Conservation (phyloP, 2,888 invertebrate genomes). For the Arctia plantaginis region DNA sequence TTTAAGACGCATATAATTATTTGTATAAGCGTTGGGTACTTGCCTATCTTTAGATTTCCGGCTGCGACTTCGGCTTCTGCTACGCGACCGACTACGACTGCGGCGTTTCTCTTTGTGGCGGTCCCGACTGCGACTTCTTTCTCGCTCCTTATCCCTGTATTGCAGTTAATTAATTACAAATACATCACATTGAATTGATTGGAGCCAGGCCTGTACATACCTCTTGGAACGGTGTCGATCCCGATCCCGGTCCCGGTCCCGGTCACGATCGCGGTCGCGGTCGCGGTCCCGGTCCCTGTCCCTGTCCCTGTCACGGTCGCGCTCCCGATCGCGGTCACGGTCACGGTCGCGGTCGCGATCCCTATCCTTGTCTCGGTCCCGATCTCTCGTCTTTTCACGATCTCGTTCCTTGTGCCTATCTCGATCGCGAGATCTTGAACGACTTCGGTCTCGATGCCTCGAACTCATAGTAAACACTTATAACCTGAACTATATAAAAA, state of each 20-base stretch:
- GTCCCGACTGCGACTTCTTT: conserved; percentile 62
- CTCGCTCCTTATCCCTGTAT: conserved; percentile 76
- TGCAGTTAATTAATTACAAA: background rate
- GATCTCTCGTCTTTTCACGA: conserved; percentile 59
- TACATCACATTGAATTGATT: background rate
- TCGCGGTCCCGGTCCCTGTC: conserved; percentile 79
- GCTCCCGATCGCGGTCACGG: conserved; percentile 62
- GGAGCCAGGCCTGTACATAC: conserved; percentile 57
- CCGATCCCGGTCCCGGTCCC: conserved; percentile 58
- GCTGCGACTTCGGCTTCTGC: conserved; percentile 72
- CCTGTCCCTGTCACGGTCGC: conserved; percentile 64
- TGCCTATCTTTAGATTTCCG: conserved; percentile 83
- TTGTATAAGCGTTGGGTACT: conserved; percentile 3
- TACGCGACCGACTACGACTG: conserved; percentile 73
- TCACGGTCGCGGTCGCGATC: conserved; percentile 64
- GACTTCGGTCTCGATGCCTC: conserved; percentile 83
- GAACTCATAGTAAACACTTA: conserved; percentile 78
- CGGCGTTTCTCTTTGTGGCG: conserved; percentile 75
- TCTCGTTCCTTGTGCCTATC: conserved; percentile 74
- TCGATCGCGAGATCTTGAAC: conserved; percentile 75
- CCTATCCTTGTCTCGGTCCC: conserved; percentile 62
- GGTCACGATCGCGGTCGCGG: conserved; percentile 16
- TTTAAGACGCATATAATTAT: too few relatives aligned
- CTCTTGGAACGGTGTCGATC: conserved; percentile 82
- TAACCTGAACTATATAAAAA: background rate